Evolutionary conservation across 2,888 invertebrate genomes (phyloP), one percentile per base, ranked within the genome.

Genomic region (Melinaea marsaeus): DNA sequence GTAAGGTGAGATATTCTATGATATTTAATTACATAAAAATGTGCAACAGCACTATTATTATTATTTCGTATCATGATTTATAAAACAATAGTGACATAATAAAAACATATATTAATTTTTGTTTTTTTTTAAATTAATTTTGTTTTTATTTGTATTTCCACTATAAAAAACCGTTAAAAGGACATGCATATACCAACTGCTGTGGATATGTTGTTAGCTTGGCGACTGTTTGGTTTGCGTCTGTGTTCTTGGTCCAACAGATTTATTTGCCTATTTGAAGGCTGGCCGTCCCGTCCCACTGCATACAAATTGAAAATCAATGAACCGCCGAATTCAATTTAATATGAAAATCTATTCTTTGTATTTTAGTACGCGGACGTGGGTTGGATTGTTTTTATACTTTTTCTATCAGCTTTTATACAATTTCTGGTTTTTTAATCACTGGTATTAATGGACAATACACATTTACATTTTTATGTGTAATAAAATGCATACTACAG

Each of bases 261-360:
- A 84, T 82, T 81, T 81, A 84, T 84, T 80, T 78, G 77, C 75
- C 77, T 79, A 76, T 80, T 78, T 75, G 74, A 76, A 75, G 70
- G 74, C 71, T 68, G 72, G 73, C 74, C 74, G 78, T 74, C 75
- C 78, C 75, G 74, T 72, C 74, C 68, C 72, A 73, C 75, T 77
- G 79, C 78, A 78, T 82, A 80, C 84, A 86, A 88, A 88, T 88
- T 86, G 88, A 88, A 89, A 89, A 87, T 86, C 87, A 88, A 87
- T 87, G 85, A 86, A 85, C 84, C 83, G 74, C 76, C 79, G 79
- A 79, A 84, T 83, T 80, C 82, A 83, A 84, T 86, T 85, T 84
- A 80, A 84, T 86, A 84, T 83, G 79, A 84, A 85, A 83, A 81
- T 78, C 84, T 79, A 84, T 86, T 85, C 82, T 85, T 81, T 77